A percentile compares a stretch with the other conserved stretches of the same genome.
Evolutionary conservation across 1,140 invertebrate species (phyloP).

Genomic region (Apis laboriosa): DNA sequence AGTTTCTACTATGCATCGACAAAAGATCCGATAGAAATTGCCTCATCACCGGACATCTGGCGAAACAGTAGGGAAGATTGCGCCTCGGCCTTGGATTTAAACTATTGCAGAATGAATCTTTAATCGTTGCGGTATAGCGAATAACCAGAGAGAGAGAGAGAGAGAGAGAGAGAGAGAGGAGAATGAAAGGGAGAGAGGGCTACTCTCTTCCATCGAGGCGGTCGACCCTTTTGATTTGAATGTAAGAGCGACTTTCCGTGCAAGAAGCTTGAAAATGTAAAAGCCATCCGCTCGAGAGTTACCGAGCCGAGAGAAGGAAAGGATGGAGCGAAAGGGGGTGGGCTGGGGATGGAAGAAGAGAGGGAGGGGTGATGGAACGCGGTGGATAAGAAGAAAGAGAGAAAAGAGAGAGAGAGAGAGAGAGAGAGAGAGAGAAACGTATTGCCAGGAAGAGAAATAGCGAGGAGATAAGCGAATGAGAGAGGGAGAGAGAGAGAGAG

Average conservation of each 20-base stretch:
- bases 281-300: conserved; percentile 59
- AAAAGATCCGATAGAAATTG: conserved; percentile 46
- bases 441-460: neutral
- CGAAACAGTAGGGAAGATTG: conserved; percentile 48
- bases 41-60: conserved; percentile 11
- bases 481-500: neutral
- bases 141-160: neutral
- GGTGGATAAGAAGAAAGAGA: neutral
- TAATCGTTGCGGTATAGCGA: conserved; percentile 27
- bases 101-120: conserved; percentile 52
- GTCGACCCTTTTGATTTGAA: conserved; percentile 64
- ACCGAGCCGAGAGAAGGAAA: conserved; percentile 25
- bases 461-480: neutral
- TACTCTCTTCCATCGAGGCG: conserved; percentile 41
- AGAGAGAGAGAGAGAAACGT: neutral
- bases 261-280: conserved; percentile 64
- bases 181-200: conserved; percentile 11
- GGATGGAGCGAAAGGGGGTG: neutral
- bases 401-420: neutral
- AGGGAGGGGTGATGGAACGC: no score
- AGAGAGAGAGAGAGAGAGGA: neutral
- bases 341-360: neutral
- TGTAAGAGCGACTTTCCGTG: conserved; percentile 68
- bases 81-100: conserved; percentile 46
- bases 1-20: no score